Base-by-base conservation (phyloP, 2,888 invertebrate species). In the Stenolophus ochropezus region DNA sequence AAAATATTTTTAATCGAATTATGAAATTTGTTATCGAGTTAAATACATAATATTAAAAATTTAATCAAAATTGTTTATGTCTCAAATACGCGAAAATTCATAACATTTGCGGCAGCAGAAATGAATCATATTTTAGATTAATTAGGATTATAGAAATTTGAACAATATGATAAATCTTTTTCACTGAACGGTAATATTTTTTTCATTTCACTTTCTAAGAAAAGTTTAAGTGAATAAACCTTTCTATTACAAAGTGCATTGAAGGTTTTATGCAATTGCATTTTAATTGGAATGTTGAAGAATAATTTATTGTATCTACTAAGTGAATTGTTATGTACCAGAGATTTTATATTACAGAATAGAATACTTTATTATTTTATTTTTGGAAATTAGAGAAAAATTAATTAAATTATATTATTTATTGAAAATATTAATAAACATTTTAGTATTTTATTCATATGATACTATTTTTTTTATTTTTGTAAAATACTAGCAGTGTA, bases 41-140 rank as follows among this genome's bases (percentile, higher is more conserved):
- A 25, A 61, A 25, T n/a, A 53, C 16, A 53, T 20, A 61, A 20
- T 14, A 1, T 61, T 56, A 56, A 56, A 53, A 56, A 56, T 42
- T 61, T 25, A 61, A 56, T 25, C 56, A 25, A 61, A 61, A 61
- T 61, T 21, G 61, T 61, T 56, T 53, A 5, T 21, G 56, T 53
- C 51, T 51, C 1, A 18, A 53, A 53, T n/a, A n/a, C n/a, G 21
- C 20, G 20, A 56, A 56, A 56, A 56, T 20, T 18, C 56, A 11
- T 18, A 42, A 42, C 6, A 42, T 42, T 42, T 42, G 4, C 6
- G 33, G 8, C 11, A 42, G 11, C 33, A 42, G 11, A 42, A 42
- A 11, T 42, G 33, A 42, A 11, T 42, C 8, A 1, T 11, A 42
- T 1, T 42, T 42, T 42, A 42, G 6, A 11, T 42, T 42, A 42